A percentile compares a stretch with the other conserved stretches of the same genome.
These are phyloP conservation scores for Phoebastria nigripes DNA, from an alignment of 2,797 vertebrate genomes.

Conservation along the genomic window DNA sequence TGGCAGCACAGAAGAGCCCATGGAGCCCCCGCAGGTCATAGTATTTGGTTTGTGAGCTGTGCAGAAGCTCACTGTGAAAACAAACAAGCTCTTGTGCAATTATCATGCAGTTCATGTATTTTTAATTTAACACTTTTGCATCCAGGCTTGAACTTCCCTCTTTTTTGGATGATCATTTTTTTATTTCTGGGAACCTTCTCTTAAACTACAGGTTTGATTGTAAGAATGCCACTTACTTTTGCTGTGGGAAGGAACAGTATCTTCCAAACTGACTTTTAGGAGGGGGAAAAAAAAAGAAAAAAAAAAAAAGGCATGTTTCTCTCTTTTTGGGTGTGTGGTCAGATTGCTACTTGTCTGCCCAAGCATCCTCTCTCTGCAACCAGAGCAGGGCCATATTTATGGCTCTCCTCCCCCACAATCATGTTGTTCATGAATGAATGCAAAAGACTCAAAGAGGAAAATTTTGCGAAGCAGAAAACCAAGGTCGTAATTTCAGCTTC, in stretches of 20 bases:
- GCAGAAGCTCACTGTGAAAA: background rate
- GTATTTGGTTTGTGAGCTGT: background rate
- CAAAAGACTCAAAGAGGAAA: background rate
- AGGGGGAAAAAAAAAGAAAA: no score
- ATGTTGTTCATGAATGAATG: background rate
- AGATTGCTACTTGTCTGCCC: background rate
- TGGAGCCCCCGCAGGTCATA: background rate
- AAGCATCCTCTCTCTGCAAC: background rate
- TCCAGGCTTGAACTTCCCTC: background rate
- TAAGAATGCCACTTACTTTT: background rate
- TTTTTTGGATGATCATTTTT: background rate
- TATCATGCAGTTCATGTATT: background rate
- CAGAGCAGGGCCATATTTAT: background rate
- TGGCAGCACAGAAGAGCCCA: background rate
- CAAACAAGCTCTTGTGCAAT: background rate
- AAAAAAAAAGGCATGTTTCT: background rate
- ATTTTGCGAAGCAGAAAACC: background rate
- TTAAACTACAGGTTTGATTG: background rate
- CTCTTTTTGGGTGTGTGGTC: background rate
- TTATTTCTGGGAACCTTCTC: background rate
- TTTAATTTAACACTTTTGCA: background rate
- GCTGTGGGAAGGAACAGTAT: background rate
- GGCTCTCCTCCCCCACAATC: background rate
- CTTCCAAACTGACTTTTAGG: background rate
- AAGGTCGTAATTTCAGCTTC: background rate